Base-by-base conservation (phyloP, 2,888 invertebrate species). In the Chalcis sispes region DNA sequence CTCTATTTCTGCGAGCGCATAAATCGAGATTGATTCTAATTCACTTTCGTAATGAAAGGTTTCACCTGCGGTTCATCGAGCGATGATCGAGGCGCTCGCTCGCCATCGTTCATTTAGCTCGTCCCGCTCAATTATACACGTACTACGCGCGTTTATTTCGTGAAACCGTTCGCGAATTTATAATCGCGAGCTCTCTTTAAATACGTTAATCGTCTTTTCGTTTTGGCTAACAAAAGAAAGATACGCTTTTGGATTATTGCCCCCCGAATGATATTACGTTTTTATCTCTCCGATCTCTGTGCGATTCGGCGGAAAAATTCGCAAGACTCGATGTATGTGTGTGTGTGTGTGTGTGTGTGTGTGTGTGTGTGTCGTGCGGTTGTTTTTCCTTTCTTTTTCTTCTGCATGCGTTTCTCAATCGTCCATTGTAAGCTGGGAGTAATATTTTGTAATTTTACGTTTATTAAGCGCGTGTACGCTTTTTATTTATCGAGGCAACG, bases 31-130 rank as follows among this genome's bases (percentile, higher is more conserved):
- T 66, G 65, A 65, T 72, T 72, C 65, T 65, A 65, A 72, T 72
- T 65, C 72, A 58, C 25, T 64, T 58, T 32, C 29, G 61, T 72
- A 65, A 72, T 72, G 72, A 72, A 65, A 65, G 72, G 72, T 72
- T 72, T 72, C 65, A 67, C 67, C 52, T 29, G 32, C 1, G 10
- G 18, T 5, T 7, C 18, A 42, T 13, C 15, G 42, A 42, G 42
- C 2, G 8, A 7, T 13, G 25, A 58, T 1, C 29, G 20, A 58
- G n/a, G 1, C n/a, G n/a, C 36, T n/a, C n/a, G n/a, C n/a, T 18
- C n/a, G n/a, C n/a, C n/a, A n/a, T n/a, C n/a, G n/a, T n/a, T n/a
- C n/a, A n/a, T n/a, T n/a, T n/a, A n/a, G n/a, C n/a, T n/a, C n/a
- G n/a, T n/a, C n/a, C n/a, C n/a, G n/a, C n/a, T n/a, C n/a, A n/a